Conservation (phyloP, 2,113 vertebrate genomes). For the Motacilla alba region DNA sequence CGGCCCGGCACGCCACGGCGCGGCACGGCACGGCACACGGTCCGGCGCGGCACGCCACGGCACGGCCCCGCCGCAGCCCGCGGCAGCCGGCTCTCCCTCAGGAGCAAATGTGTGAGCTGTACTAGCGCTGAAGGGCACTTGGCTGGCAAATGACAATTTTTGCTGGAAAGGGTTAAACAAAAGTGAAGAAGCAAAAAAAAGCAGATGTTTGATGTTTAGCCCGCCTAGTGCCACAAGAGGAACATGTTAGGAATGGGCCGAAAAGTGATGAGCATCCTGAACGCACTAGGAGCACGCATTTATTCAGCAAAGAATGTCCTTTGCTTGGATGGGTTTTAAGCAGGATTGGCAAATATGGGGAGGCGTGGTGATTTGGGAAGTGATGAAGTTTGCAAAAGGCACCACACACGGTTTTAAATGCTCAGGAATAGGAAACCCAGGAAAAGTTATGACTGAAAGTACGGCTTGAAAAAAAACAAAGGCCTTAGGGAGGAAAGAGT, state of each 20-base stretch:
- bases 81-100: neutral
- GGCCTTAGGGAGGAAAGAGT: neutral
- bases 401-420: neutral
- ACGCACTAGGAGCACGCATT: accelerated
- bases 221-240: accelerated
- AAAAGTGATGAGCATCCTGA: neutral
- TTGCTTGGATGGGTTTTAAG: neutral
- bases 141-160: too few species aligned
- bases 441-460: neutral
- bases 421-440: neutral
- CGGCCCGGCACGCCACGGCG: too few species aligned
- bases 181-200: neutral
- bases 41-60: too few species aligned
- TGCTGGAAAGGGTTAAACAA: neutral
- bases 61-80: too few species aligned
- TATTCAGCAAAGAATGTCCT: accelerated
- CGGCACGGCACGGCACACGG: too few species aligned
- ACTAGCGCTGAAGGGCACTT: accelerated
- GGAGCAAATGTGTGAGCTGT: accelerated
- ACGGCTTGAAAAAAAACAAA: neutral
- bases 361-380: neutral
- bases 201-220: neutral
- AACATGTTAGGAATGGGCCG: neutral
- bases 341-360: neutral
- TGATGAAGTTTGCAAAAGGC: neutral